Conservation (phyloP, 1,140 invertebrate genomes). For the Adoxophyes honmai region DNA sequence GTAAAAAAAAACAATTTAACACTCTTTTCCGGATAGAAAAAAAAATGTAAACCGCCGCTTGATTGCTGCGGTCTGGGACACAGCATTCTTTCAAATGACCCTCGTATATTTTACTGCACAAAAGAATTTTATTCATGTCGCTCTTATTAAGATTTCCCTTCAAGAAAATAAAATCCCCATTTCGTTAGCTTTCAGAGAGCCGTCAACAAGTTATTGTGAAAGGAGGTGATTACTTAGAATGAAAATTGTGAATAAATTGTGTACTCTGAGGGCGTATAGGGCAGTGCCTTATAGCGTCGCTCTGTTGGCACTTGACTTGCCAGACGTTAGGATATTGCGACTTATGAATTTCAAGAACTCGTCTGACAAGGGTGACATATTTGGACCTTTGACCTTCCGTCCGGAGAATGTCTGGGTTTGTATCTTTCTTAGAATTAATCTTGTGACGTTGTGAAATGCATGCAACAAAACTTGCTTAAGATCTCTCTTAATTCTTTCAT, state of each 20-base stretch:
- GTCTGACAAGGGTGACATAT: not conserved
- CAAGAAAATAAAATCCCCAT: not conserved
- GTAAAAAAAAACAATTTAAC: not conserved
- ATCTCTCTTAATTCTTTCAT: no score
- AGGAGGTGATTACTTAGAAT: conserved; percentile 1
- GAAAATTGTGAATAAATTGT: not conserved
- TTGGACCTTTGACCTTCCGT: no score
- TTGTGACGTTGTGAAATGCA: no score
- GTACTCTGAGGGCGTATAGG: conserved; percentile 30
- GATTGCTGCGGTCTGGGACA: no score
- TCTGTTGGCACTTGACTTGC: conserved; percentile 17
- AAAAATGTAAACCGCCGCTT: no score
- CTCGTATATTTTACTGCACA: conserved; percentile 2
- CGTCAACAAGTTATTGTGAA: conserved; percentile 2
- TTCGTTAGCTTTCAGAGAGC: not conserved
- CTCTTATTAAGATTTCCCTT: not conserved
- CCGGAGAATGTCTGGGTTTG: no score
- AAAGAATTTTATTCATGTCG: not conserved
- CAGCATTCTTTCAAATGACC: not conserved
- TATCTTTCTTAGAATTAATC: no score
- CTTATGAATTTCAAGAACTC: not conserved
- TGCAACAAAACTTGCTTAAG: no score
- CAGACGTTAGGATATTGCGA: not conserved
- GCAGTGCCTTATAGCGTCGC: conserved; percentile 45
- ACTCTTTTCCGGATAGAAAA: no score